Evolutionary conservation across 2,113 vertebrate species (phyloP).

Genomic region (Trematocara stigmaticum): DNA sequence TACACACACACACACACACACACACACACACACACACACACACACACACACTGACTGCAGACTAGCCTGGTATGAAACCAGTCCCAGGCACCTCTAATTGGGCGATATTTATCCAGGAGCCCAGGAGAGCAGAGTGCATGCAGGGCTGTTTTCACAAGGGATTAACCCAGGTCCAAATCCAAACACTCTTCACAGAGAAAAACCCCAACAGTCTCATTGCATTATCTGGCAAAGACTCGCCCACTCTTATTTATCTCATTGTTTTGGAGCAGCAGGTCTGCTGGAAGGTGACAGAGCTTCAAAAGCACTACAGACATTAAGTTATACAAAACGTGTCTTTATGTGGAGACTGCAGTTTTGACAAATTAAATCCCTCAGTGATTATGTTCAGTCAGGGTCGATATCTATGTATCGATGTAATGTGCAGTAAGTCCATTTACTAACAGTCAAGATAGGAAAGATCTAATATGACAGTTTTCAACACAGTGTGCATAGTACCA

Average conservation of each 20-base stretch:
- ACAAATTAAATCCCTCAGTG: background rate
- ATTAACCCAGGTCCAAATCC: constrained; percentile 61
- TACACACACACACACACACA: too few relatives aligned
- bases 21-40: too few relatives aligned
- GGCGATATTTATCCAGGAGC: constrained; percentile 59
- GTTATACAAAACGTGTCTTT: background rate
- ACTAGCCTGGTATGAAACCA: constrained; percentile 17
- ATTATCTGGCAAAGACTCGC: constrained; percentile 53
- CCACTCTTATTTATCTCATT: background rate
- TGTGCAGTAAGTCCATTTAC: background rate
- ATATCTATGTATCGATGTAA: background rate
- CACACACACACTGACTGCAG: background rate
- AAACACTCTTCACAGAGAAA: constrained; percentile 47
- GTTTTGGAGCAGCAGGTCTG: background rate
- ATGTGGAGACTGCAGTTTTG: background rate
- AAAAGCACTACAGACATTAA: background rate
- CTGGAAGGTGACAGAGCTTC: background rate
- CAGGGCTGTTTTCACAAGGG: constrained; percentile 67
- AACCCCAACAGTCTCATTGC: constrained; percentile 19
- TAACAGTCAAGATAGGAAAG: background rate
- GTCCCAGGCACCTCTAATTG: constrained; percentile 65
- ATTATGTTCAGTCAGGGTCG: background rate
- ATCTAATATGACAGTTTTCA: background rate
- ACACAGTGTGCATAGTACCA: background rate
- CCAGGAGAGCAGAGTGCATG: constrained; percentile 51